Evolutionary conservation across 2,888 invertebrate genomes (phyloP).

Genomic region (Isoperla grammatica): DNA sequence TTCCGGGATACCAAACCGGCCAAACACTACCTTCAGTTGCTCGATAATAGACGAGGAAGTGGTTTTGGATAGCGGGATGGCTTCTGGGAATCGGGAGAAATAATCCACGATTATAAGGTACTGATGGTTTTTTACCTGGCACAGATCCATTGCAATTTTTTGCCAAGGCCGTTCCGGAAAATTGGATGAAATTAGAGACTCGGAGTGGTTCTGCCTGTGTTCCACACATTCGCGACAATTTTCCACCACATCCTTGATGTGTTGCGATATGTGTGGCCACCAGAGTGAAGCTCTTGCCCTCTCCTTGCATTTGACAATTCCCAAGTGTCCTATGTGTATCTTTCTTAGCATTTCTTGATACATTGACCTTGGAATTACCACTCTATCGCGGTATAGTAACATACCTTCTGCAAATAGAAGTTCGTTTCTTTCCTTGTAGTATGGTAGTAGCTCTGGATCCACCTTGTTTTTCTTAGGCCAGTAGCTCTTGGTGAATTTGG

Average conservation of each 20-base stretch:
- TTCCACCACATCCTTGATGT: constrained; percentile 27
- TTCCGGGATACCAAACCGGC: constrained; percentile 38
- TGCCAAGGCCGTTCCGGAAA: constrained; percentile 33
- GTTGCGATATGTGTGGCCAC: background rate
- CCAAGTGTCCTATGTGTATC: constrained; percentile 21
- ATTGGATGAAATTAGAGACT: constrained; percentile 30
- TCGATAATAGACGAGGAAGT: constrained; percentile 9
- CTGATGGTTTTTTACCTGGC: constrained; percentile 26
- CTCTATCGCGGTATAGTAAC: background rate
- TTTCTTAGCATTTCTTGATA: constrained; percentile 4
- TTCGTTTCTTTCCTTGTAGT: background rate
- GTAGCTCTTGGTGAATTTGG: background rate
- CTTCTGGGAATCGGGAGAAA: constrained; percentile 31
- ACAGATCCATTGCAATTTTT: constrained; percentile 32
- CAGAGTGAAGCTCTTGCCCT: constrained; percentile 14
- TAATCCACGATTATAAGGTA: constrained; percentile 33
- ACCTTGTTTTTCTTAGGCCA: background rate
- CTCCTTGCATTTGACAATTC: constrained; percentile 20
- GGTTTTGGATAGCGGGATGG: constrained; percentile 20
- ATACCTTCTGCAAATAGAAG: background rate
- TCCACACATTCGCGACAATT: constrained; percentile 29
- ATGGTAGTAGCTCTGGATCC: background rate
- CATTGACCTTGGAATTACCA: background rate
- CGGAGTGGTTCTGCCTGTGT: constrained; percentile 19
- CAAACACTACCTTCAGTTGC: constrained; percentile 30